phyloP scores from a whole-genome alignment of 1,140 invertebrate genomes.

The Pseudachorutes palmiensis region DNA sequence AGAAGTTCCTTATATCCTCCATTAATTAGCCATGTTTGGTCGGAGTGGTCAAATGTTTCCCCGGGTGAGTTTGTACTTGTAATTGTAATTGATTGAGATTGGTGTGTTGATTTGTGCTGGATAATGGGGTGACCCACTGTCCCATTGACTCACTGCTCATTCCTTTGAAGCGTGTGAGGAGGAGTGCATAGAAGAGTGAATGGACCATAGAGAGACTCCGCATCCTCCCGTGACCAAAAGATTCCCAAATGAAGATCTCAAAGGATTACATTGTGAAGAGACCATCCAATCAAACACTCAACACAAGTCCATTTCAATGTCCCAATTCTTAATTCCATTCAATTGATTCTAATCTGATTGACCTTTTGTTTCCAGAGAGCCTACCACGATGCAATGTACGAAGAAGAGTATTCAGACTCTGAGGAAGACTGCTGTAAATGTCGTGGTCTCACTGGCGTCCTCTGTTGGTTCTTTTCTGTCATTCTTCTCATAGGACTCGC shows the following conservation, averaged over 20 bases:
- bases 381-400: constrained; percentile 38
- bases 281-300: background rate
- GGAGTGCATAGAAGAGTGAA: background rate
- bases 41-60: constrained; percentile 34
- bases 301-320: background rate
- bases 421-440: constrained; percentile 33
- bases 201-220: background rate
- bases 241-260: too few relatives aligned
- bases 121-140: constrained; percentile 11
- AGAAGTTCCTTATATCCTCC: background rate
- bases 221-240: background rate
- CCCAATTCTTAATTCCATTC: background rate
- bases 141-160: background rate
- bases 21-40: constrained; percentile 22
- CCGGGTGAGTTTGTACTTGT: constrained; percentile 22
- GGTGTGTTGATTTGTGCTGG: too few relatives aligned
- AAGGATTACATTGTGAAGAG: background rate
- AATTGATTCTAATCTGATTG: background rate
- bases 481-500: constrained; percentile 36
- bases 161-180: background rate
- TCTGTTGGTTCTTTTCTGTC: constrained; percentile 38
- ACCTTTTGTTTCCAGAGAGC: constrained; percentile 25
- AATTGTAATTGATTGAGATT: background rate
- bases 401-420: constrained; percentile 35
- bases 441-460: constrained; percentile 31